Evolutionary conservation across 2,888 invertebrate species (phyloP), one percentile per base, ranked within the genome.

Genomic region (Agonopterix alstromeriana): DNA sequence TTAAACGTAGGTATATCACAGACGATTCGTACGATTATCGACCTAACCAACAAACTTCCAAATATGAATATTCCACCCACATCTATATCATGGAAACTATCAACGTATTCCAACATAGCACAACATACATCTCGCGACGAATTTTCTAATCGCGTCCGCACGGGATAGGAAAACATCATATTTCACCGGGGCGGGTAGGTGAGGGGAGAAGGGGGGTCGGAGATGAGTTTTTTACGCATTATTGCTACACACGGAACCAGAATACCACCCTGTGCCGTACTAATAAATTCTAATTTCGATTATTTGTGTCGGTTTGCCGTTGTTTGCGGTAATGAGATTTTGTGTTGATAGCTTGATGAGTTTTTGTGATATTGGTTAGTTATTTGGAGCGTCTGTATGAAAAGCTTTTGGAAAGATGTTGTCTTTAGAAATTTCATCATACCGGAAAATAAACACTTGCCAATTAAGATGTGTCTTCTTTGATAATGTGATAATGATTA

Each of bases 221-320:
- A 86, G 85, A 86, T 86, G 87, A 85, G 87, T 84, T 87, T 87
- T 86, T 86, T 87, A 86, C 87, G 86, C 87, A 85, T 87, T 85
- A 86, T 82, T 82, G 81, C 82, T 78, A 82, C 80, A 82, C 80
- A 80, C 81, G 77, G 80, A 73, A 49, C 42, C 38, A 42, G 59
- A 76, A 80, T 78, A 78, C 77, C 73, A 76, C 79, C 55, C 77
- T 73, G 70, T 70, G 70, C 60, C 65, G 63, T 62, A 68, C 73
- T 82, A 81, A 83, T 82, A 83, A 83, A 82, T 82, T 81, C 75
- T 79, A 80, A 81, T 83, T 80, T 77, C 76, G 77, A 82, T 82
- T 80, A 82, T 79, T 75, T 72, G 71, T 73, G 70, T 67, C 69
- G 65, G 60, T 55, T 46, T 46, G 38, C 27, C 12, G 10, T 36